These are phyloP conservation scores for Zaprionus lineosus DNA, from an alignment of 2,888 invertebrate species.

Conservation along the genomic window DNA sequence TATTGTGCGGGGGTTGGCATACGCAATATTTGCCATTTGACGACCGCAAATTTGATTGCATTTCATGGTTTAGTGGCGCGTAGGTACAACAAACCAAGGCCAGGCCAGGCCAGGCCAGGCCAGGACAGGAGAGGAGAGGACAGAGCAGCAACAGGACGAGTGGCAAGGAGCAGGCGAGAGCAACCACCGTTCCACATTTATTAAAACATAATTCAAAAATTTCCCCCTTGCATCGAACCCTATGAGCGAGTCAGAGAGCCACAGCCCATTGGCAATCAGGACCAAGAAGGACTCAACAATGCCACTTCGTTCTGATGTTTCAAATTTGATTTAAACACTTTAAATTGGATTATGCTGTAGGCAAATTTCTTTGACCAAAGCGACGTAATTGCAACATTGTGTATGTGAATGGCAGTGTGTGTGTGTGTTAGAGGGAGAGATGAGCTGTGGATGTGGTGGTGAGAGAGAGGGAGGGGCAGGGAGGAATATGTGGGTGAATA, in stretches of 20 bases:
- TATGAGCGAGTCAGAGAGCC: slow-evolving; percentile 23
- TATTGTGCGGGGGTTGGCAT: slow-evolving; percentile 39
- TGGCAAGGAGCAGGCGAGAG: not conserved
- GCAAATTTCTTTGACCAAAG: slow-evolving; percentile 72
- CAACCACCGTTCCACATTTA: slow-evolving; percentile 66
- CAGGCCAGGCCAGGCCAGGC: too few relatives aligned
- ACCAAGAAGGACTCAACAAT: slow-evolving; percentile 53
- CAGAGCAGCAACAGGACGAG: slow-evolving; percentile 5
- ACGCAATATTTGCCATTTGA: slow-evolving; percentile 80
- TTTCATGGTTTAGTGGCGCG: slow-evolving; percentile 80
- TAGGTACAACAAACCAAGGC: slow-evolving; percentile 64
- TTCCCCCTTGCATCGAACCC: slow-evolving; percentile 53
- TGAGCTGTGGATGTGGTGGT: slow-evolving; percentile 38
- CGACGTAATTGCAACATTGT: slow-evolving; percentile 75
- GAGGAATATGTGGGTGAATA: slow-evolving; percentile 5
- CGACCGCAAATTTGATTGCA: slow-evolving; percentile 82
- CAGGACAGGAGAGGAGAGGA: too few relatives aligned
- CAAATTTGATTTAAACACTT: slow-evolving; percentile 83
- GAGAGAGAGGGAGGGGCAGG: not conserved
- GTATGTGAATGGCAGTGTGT: slow-evolving; percentile 16
- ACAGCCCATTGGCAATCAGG: slow-evolving; percentile 26
- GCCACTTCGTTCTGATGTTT: slow-evolving; percentile 70
- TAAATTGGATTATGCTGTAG: slow-evolving; percentile 82
- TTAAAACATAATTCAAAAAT: slow-evolving; percentile 79
- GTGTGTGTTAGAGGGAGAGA: not conserved